Evolutionary conservation across 2,113 vertebrate species (phyloP).

Genomic region (Catharus minimus): DNA sequence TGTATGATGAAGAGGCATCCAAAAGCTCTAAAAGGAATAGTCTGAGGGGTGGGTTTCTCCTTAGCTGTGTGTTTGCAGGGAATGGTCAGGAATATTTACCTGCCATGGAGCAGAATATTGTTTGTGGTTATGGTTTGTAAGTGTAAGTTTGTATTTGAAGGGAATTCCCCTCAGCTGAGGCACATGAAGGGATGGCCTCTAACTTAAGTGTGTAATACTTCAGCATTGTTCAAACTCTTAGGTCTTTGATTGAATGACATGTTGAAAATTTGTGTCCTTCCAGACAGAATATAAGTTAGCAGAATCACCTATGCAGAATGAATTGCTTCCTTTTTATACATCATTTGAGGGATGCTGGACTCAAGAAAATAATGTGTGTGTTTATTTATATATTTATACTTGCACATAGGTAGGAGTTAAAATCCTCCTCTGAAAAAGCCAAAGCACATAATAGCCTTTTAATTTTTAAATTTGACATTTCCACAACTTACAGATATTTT

Average conservation of each 20-base stretch:
- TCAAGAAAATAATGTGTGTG: not conserved
- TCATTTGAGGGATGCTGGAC: not conserved
- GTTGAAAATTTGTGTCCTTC: not conserved
- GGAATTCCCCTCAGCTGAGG: not conserved
- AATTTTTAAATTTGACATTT: not conserved
- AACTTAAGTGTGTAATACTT: not conserved
- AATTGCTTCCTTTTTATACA: not conserved
- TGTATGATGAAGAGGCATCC: not conserved
- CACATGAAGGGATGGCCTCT: not conserved
- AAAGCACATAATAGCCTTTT: not conserved
- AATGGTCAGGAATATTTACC: not conserved
- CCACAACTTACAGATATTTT: fast-evolving
- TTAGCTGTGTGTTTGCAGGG: not conserved
- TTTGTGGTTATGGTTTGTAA: not conserved
- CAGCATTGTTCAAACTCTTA: not conserved
- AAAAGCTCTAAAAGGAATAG: not conserved
- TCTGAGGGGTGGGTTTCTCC: not conserved
- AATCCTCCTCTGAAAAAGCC: not conserved
- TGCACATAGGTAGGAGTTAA: not conserved
- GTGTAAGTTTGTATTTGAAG: not conserved
- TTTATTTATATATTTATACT: not conserved
- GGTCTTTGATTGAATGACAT: no score
- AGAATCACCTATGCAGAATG: fast-evolving
- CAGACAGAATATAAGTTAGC: not conserved
- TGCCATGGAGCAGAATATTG: not conserved